phyloP scores from a whole-genome alignment of 2,113 vertebrate species.

The Notiomystis cincta region DNA sequence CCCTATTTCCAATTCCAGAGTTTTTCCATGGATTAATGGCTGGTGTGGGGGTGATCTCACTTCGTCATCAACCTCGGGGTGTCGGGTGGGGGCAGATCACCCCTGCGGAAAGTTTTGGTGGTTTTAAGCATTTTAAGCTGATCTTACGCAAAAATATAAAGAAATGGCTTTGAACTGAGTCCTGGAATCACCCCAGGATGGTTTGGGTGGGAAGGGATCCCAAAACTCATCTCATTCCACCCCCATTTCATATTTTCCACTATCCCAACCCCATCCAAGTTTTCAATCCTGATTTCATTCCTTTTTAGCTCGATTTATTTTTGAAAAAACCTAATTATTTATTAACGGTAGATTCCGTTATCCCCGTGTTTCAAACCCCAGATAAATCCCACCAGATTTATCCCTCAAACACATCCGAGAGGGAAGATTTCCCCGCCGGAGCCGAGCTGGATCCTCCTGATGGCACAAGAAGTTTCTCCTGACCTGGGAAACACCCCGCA shows the following conservation, averaged over 20 bases:
- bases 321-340: not conserved
- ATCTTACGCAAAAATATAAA: not conserved
- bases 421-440: not conserved
- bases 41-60: rapidly evolving
- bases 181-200: not conserved
- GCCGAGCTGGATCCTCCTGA: not conserved
- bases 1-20: rapidly evolving
- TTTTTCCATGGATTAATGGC: rapidly evolving
- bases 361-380: rapidly evolving
- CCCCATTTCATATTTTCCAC: not conserved
- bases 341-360: rapidly evolving
- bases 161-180: not conserved
- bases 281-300: not conserved
- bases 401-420: rapidly evolving
- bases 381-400: not conserved
- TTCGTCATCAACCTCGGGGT: rapidly evolving
- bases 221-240: not conserved
- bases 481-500: not conserved
- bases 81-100: not conserved
- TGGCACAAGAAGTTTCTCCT: not conserved
- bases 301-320: not conserved
- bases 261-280: not conserved
- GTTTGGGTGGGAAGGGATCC: not conserved
- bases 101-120: not conserved
- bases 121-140: not conserved